Percentiles rank a stretch among this genome's conserved stretches.
Evolutionary conservation across 2,113 vertebrate genomes (phyloP).

Genomic region (Cynopterus brachyotis): DNA sequence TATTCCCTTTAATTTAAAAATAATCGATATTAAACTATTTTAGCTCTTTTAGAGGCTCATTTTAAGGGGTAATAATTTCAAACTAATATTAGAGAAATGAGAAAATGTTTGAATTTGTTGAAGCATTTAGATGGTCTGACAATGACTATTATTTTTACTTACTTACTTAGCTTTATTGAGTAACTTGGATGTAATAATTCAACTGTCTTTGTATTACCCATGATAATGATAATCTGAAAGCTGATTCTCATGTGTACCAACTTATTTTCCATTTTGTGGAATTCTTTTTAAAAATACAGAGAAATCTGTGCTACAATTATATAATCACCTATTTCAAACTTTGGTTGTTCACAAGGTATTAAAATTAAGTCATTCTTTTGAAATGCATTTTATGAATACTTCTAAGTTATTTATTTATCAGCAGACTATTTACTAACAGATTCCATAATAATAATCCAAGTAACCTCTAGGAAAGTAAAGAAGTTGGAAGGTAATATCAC

Average conservation of each 20-base stretch:
- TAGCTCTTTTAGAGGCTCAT: background rate
- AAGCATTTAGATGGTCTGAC: background rate
- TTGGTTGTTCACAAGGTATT: background rate
- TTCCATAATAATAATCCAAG: background rate
- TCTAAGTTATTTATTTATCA: background rate
- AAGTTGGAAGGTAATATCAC: background rate
- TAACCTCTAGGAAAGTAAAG: slow-evolving; percentile 24
- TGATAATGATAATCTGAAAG: background rate
- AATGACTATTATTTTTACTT: background rate
- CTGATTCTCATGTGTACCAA: background rate
- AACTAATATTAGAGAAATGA: slow-evolving; percentile 13
- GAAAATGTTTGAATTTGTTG: background rate
- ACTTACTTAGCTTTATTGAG: background rate
- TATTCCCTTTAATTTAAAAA: slow-evolving; percentile 39
- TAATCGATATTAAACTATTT: background rate
- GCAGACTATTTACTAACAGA: background rate
- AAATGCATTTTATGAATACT: background rate
- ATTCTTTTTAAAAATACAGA: background rate
- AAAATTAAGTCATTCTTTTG: background rate
- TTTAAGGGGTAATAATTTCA: slow-evolving; percentile 14
- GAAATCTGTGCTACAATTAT: background rate
- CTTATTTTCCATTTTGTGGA: background rate
- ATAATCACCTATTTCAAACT: background rate
- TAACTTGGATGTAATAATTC: background rate
- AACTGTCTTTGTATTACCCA: background rate